Evolutionary conservation across 2,113 vertebrate genomes (phyloP).

Genomic region (Passer montanus): DNA sequence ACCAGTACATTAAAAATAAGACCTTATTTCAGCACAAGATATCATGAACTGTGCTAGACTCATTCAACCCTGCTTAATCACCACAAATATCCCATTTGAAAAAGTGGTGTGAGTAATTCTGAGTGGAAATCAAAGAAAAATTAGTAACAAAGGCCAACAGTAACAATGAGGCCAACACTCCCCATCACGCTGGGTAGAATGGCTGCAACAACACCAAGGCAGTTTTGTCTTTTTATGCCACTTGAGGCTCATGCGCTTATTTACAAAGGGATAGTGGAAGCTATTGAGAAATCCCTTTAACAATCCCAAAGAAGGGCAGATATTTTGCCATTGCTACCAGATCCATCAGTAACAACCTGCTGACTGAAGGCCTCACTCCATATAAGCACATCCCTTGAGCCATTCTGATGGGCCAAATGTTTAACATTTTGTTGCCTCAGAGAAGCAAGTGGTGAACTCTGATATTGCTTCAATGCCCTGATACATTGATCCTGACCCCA

Average conservation of each 20-base stretch:
- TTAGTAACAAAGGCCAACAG: background rate
- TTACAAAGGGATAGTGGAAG: background rate
- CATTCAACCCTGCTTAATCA: background rate
- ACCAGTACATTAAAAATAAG: background rate
- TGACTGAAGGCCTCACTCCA: background rate
- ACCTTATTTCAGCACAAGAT: background rate
- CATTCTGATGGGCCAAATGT: background rate
- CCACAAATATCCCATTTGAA: background rate
- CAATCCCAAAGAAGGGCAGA: background rate
- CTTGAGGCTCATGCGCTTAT: background rate
- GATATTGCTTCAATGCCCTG: background rate
- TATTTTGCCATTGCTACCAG: background rate
- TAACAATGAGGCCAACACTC: background rate
- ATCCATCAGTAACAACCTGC: background rate
- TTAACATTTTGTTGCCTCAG: background rate
- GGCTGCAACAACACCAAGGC: background rate
- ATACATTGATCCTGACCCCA: background rate
- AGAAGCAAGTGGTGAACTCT: background rate
- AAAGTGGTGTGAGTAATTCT: slow-evolving; percentile 11
- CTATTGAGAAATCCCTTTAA: background rate
- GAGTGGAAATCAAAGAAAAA: slow-evolving; percentile 30
- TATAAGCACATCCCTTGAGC: background rate
- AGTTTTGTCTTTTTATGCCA: background rate
- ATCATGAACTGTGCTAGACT: background rate
- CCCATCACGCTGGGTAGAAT: rapidly evolving